Conservation (phyloP, 2,113 vertebrate species). For the Protomyctophum bolini region DNA sequence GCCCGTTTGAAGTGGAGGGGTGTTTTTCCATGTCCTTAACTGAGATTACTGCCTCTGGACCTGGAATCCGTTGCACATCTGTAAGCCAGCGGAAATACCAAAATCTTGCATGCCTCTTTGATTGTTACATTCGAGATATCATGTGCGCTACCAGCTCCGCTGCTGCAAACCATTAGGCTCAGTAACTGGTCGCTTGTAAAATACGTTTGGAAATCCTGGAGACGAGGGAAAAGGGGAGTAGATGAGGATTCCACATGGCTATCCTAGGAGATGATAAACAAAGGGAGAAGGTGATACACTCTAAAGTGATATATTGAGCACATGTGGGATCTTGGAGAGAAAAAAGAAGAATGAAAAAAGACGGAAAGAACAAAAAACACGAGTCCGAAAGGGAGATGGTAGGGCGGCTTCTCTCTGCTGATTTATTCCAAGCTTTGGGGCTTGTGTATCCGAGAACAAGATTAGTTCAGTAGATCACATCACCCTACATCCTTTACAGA, state of each 20-base stretch:
- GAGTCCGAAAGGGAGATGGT: conserved; percentile 54
- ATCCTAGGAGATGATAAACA: conserved; percentile 88
- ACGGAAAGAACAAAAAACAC: not conserved
- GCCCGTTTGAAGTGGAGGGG: conserved; percentile 77
- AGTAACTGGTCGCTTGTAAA: conserved; percentile 92
- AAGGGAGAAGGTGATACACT: conserved; percentile 85
- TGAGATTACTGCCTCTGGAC: conserved; percentile 84
- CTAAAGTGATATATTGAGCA: conserved; percentile 90
- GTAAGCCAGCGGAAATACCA: conserved; percentile 92
- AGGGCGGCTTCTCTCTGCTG: conserved; percentile 65
- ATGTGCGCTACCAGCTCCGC: conserved; percentile 93
- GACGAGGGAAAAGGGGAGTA: conserved; percentile 86
- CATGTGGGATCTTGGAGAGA: conserved; percentile 77
- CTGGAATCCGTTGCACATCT: conserved; percentile 84
- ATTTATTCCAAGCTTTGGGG: conserved; percentile 77
- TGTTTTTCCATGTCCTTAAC: conserved; percentile 70
- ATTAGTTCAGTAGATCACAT: conserved; percentile 79
- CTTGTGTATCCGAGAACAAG: conserved; percentile 78
- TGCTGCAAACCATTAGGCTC: conserved; percentile 94
- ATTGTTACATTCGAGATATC: conserved; percentile 99
- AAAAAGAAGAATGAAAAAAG: conserved; percentile 53
- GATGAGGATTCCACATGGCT: conserved; percentile 98
- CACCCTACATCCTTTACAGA: conserved; percentile 70
- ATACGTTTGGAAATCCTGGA: conserved; percentile 91
- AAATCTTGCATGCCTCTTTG: conserved; percentile 91